Evolutionary conservation across 2,113 vertebrate genomes (phyloP), one percentile per base, ranked within the genome.

Genomic region (Nyctibius bracteatus): DNA sequence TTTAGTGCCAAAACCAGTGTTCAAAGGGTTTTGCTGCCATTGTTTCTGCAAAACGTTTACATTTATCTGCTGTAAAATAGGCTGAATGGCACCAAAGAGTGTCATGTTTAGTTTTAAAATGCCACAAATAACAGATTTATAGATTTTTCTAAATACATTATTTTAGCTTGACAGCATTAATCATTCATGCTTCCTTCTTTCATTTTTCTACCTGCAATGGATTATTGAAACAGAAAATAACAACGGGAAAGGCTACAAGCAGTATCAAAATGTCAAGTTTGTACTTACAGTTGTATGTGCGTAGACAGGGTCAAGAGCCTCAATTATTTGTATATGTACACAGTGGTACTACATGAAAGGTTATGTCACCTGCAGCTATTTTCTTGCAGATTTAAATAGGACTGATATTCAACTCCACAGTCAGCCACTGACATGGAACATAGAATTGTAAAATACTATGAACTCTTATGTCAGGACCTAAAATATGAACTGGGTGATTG

Each of bases 151-250:
- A 98, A 99, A 98, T 99, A 99, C 98, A 99, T 99, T 99, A 99
- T 99, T 99, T 99, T 99, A 99, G 98, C 98, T 99, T 99, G 99
- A 99, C 99, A 99, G 98, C 99, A 99, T 99, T 99, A 99, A 99
- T 99, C 99, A 99, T 99, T 99, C 99, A 99, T 99, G 98, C 98
- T 98, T 98, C 98, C 98, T 98, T 98, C 98, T 98, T 98, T 98
- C 98, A 98, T 98, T 98, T 98, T 98, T 98, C 98, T 98, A 97
- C 98, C 98, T 98, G 98, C 98, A 99, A 99, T 98, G 99, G 99
- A 99, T 99, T 99, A 99, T 99, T 99, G 99, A 99, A 99, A 99
- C 99, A 99, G 99, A 99, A 99, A 99, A 99, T 99, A 99, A 99
- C 99, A 98, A 98, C 97, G 97, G 96, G 98, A 98, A 98, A 99